Base-by-base conservation (phyloP, 2,888 invertebrate species). In the Conus canariensis region DNA sequence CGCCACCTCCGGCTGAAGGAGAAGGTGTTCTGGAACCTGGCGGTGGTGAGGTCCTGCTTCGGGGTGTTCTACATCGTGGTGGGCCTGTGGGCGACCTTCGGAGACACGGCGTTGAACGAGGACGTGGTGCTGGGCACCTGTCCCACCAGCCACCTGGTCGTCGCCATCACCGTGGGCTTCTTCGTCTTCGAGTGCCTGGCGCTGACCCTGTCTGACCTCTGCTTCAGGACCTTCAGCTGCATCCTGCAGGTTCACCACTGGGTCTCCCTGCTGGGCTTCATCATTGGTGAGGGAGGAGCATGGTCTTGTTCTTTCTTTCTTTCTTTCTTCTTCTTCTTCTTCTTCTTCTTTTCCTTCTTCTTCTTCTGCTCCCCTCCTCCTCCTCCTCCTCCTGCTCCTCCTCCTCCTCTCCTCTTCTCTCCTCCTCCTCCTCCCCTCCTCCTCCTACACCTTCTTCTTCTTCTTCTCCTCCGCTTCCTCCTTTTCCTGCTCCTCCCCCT, bases 131-230 rank as follows among this genome's bases (percentile, higher is more conserved):
- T 92, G 22, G 94, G 92, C 10, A 87, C 85, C 77, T 94, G 92
- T 2, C 94, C 93, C 0, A 94, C 93, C 12, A 94, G 94, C 83
- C 92, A 93, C 67, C 92, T 94, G 83, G 93, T 94, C 8, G 83
- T 95, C 86, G 91, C 92, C 59, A 74, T 93, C 16, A 93, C 94
- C 0, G 93, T 93, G 25, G 91, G 91, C 30, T 95, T 95, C 91
- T 95, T 95, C 91, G 67, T 94, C 10, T 95, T 95, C 90, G 95
- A 95, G 91, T 94, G 94, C 83, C 80, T 92, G 9, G 94, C 94
- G 87, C 91, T 95, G 86, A 19, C 93, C 64, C 88, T 94, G 83
- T 94, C 94, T 3, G 95, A 95, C 90, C 91, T 94, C 30, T 91
- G 92, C 30, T 95, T 93, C 91, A 92, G 90, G 80, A 93, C 93